Evolutionary conservation across 2,113 vertebrate species (phyloP).

Genomic region (Zeus faber): DNA sequence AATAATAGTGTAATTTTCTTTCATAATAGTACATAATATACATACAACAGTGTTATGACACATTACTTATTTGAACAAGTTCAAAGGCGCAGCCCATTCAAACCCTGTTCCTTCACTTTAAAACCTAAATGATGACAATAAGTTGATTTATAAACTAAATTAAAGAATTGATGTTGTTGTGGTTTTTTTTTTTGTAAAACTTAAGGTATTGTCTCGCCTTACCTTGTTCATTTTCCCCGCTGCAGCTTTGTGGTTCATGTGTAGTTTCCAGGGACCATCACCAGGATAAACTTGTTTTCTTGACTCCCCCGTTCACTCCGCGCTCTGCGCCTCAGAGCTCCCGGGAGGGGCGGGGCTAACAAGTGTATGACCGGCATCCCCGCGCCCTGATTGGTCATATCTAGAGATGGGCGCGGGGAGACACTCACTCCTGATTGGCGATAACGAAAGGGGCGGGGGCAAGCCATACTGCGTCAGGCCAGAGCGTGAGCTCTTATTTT

Average conservation of each 20-base stretch:
- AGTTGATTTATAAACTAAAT: no score
- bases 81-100: no score
- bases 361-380: slow-evolving; percentile 40
- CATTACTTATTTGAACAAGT: no score
- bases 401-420: slow-evolving; percentile 30
- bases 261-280: slow-evolving; percentile 25
- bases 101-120: no score
- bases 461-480: background rate
- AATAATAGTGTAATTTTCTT: no score
- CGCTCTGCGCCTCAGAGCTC: slow-evolving; percentile 19
- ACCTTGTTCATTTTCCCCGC: slow-evolving; percentile 67
- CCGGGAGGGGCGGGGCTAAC: slow-evolving; percentile 1
- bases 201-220: slow-evolving; percentile 19
- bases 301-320: slow-evolving; percentile 43
- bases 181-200: no score
- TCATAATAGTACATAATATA: no score
- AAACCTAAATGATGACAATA: no score
- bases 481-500: background rate
- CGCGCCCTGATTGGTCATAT: slow-evolving; percentile 46
- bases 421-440: slow-evolving; percentile 42
- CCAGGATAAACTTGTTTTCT: slow-evolving; percentile 63
- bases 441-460: background rate
- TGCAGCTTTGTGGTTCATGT: slow-evolving; percentile 36
- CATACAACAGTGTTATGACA: no score
- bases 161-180: no score